A percentile compares a stretch with the other conserved stretches of the same genome.
Evolutionary conservation across 2,888 invertebrate species (phyloP).

Genomic region (Eupithecia exiguata): DNA sequence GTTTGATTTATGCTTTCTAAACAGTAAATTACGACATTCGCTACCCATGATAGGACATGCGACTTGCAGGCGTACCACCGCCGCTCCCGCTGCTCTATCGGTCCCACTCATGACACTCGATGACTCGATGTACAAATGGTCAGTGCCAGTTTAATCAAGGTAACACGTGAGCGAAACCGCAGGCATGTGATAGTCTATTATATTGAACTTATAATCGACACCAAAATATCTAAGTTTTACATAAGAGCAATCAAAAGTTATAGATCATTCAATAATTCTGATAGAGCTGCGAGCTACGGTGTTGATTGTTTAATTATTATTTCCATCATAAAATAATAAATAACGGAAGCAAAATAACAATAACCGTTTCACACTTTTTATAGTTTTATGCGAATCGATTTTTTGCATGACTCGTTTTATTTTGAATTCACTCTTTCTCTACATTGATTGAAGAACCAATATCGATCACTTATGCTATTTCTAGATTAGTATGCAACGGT

Average conservation of each 20-base stretch:
- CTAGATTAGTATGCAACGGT: too few relatives aligned
- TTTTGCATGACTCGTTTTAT: background rate
- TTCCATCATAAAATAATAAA: background rate
- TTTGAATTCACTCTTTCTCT: background rate
- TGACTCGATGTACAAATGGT: too few relatives aligned
- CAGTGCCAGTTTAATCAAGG: background rate
- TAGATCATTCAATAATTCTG: background rate
- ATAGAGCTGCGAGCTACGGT: background rate
- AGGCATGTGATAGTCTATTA: too few relatives aligned
- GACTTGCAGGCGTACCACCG: too few relatives aligned
- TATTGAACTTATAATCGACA: too few relatives aligned
- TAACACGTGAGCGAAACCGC: background rate
- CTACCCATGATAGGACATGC: too few relatives aligned
- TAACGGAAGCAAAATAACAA: background rate
- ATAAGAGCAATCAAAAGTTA: background rate
- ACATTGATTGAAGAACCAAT: background rate
- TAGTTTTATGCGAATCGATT: background rate
- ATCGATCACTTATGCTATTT: too few relatives aligned
- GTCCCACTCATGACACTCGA: background rate
- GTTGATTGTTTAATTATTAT: too few relatives aligned
- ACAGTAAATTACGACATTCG: too few relatives aligned
- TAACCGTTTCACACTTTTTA: background rate
- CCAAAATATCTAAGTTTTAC: too few relatives aligned
- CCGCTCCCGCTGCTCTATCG: too few relatives aligned
- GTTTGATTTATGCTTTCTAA: too few relatives aligned